Conservation (phyloP, 2,888 invertebrate species). For the Pseudococcus longispinus region DNA sequence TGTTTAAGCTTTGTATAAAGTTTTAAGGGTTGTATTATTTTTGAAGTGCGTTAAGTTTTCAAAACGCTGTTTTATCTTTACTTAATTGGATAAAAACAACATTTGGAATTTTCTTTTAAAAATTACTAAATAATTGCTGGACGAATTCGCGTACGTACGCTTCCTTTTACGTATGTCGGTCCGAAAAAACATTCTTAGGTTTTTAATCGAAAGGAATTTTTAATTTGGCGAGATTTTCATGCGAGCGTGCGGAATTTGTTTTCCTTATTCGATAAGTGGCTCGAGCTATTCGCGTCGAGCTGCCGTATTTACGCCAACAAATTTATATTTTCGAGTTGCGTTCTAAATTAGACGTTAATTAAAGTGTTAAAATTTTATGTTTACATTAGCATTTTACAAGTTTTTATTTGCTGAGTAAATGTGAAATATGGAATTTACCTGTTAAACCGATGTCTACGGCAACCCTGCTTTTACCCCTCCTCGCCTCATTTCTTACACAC, state of each 20-base stretch:
- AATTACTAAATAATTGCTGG: slow-evolving; percentile 16
- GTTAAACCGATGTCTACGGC: background rate
- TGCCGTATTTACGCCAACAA: slow-evolving; percentile 1
- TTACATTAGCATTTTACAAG: slow-evolving; percentile 36
- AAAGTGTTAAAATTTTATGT: slow-evolving; percentile 40
- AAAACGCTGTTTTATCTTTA: slow-evolving; percentile 50
- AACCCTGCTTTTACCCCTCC: background rate
- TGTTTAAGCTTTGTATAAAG: slow-evolving; percentile 55
- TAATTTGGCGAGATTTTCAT: background rate
- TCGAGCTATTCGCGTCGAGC: background rate
- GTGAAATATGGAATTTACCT: slow-evolving; percentile 24
- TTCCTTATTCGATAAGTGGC: background rate
- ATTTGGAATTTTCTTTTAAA: slow-evolving; percentile 43
- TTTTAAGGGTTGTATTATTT: slow-evolving; percentile 56
- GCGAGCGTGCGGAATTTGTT: background rate
- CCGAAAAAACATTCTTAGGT: background rate
- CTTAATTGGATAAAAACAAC: slow-evolving; percentile 40
- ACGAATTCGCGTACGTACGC: slow-evolving; percentile 10
- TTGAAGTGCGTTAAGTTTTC: slow-evolving; percentile 55
- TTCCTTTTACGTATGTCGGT: background rate
- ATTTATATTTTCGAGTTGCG: slow-evolving; percentile 35
- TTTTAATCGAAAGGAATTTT: slow-evolving; percentile 35
- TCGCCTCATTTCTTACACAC: background rate
- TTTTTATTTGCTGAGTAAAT: slow-evolving; percentile 2
- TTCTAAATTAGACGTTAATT: slow-evolving; percentile 40